Conservation (phyloP, 2,888 invertebrate genomes). For the Andrena dorsata region DNA sequence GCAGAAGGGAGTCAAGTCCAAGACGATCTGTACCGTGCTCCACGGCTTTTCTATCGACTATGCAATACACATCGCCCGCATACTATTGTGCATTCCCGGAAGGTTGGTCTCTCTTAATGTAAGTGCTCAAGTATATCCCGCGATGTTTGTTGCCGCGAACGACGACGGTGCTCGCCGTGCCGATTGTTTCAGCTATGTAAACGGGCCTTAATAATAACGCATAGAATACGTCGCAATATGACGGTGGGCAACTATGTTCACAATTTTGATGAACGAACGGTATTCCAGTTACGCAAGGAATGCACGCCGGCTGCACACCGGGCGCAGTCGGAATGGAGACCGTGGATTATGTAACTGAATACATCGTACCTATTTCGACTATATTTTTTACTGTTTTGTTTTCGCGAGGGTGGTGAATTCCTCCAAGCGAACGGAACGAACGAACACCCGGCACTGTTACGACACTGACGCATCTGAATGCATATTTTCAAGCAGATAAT, state of each 20-base stretch:
- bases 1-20: not conserved
- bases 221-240: not conserved
- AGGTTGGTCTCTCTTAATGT: not conserved
- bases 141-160: not conserved
- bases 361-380: not conserved
- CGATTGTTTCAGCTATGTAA: constrained; percentile 3
- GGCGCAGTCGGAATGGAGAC: constrained; percentile 10
- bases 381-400: not conserved
- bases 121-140: not conserved
- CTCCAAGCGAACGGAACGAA: not conserved
- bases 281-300: constrained; percentile 22
- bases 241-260: not conserved
- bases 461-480: too few species aligned
- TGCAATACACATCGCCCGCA: not conserved
- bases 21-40: not conserved
- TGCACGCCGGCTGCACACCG: not conserved
- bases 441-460: not conserved
- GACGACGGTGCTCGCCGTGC: too few species aligned
- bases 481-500: too few species aligned
- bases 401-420: not conserved
- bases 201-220: constrained; percentile 2
- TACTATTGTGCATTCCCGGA: not conserved
- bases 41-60: not conserved
- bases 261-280: constrained; percentile 14
- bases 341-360: constrained; percentile 16